Percentiles rank a stretch among this genome's conserved stretches.
phyloP scores from a whole-genome alignment of 1,140 invertebrate genomes.

The Eciton burchellii region DNA sequence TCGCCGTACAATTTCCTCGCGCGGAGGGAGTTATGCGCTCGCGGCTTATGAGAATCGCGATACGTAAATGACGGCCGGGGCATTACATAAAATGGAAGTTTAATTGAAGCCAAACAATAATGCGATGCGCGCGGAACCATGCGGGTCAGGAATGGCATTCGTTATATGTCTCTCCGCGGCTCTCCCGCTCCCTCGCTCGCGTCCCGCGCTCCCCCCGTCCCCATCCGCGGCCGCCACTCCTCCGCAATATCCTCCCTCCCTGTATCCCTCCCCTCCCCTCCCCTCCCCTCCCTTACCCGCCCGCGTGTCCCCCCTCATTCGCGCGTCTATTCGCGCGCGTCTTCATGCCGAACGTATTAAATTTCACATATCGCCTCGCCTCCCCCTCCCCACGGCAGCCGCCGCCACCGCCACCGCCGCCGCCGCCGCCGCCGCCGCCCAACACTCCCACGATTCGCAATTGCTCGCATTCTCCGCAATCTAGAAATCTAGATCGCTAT shows the following conservation, averaged over 20 bases:
- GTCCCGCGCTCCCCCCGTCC: conserved; percentile 66
- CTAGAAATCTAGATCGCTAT: conserved; percentile 85
- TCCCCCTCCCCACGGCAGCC: conserved; percentile 66
- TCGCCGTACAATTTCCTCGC: conserved; percentile 60
- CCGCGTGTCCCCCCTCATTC: conserved; percentile 60
- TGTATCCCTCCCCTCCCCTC: conserved; percentile 53
- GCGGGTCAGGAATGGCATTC: conserved; percentile 82
- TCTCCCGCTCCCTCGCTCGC: conserved; percentile 54
- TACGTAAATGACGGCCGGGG: conserved; percentile 77
- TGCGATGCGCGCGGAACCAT: conserved; percentile 80
- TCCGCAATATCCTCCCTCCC: conserved; percentile 58
- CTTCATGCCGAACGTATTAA: conserved; percentile 80
- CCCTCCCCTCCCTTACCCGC: conserved; percentile 59
- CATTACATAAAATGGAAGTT: conserved; percentile 84
- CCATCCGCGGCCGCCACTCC: conserved; percentile 32
- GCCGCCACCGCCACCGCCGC: no score
- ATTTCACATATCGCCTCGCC: conserved; percentile 82
- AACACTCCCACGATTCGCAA: conserved; percentile 82
- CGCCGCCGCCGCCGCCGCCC: no score
- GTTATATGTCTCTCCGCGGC: conserved; percentile 68
- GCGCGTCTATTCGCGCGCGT: conserved; percentile 45
- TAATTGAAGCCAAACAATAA: conserved; percentile 85
- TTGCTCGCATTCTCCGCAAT: conserved; percentile 84
- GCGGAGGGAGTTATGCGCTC: conserved; percentile 76
- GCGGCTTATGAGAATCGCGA: conserved; percentile 74